These are phyloP conservation scores for Probosciger aterrimus DNA, from an alignment of 2,113 vertebrate species.

Conservation along the genomic window DNA sequence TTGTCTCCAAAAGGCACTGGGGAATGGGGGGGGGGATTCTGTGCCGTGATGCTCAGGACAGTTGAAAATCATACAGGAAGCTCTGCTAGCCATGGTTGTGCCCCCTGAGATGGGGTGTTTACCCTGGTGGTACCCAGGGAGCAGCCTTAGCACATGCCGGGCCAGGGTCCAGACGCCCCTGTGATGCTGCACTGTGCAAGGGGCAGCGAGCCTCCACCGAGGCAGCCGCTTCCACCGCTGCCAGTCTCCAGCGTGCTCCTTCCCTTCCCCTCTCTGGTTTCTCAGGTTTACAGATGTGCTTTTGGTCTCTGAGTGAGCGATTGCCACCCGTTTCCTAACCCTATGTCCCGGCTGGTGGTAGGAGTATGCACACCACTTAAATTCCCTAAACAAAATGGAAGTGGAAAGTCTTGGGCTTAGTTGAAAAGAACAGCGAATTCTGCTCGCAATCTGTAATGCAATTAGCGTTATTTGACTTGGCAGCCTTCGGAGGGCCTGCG, in stretches of 20 bases:
- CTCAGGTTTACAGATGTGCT: conserved; percentile 61
- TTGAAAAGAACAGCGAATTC: conserved; percentile 79
- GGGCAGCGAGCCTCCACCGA: neutral
- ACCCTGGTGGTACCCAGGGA: accelerated
- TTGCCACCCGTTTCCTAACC: conserved; percentile 49
- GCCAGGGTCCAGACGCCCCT: neutral
- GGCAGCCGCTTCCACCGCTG: neutral
- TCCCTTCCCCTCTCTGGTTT: conserved; percentile 56
- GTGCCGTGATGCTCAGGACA: neutral
- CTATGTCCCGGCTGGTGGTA: neutral
- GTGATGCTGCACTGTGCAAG: accelerated
- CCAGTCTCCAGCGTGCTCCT: neutral
- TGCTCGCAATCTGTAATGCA: conserved; percentile 78
- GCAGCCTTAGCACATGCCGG: accelerated
- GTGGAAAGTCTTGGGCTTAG: conserved; percentile 70
- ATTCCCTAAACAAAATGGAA: conserved; percentile 58
- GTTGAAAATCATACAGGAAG: neutral
- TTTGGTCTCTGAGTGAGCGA: conserved; percentile 6
- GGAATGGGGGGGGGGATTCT: neutral
- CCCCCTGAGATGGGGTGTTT: neutral
- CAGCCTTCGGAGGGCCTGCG: conserved; percentile 66
- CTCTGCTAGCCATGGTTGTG: accelerated
- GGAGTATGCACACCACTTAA: neutral
- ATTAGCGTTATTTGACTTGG: conserved; percentile 79
- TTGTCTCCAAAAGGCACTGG: neutral